Evolutionary conservation across 2,113 vertebrate genomes (phyloP).

Genomic region (Struthio camelus): DNA sequence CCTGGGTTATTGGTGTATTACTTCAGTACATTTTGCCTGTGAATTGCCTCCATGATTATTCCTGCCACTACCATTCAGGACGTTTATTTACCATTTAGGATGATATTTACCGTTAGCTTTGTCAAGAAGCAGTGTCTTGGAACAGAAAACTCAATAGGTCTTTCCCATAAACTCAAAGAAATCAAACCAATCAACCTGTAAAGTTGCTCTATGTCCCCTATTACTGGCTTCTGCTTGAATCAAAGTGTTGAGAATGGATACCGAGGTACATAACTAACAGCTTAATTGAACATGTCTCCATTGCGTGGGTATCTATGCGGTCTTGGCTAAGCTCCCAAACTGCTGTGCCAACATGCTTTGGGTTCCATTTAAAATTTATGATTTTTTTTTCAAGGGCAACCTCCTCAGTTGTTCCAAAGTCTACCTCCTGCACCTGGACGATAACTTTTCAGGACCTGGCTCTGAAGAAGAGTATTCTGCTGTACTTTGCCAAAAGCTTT

Average conservation of each 20-base stretch:
- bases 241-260: neutral
- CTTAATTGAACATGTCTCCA: neutral
- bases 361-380: neutral
- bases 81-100: too few relatives aligned
- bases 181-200: conserved; percentile 2
- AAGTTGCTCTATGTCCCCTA: neutral
- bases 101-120: neutral
- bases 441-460: neutral
- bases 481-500: neutral
- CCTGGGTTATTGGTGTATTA: neutral
- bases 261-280: neutral
- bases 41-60: neutral
- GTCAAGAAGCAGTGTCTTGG: neutral
- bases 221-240: neutral
- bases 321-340: neutral
- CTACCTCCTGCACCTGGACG: neutral
- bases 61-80: neutral
- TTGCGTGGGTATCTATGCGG: neutral
- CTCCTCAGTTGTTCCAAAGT: neutral
- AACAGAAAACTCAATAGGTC: conserved; percentile 29
- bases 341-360: neutral
- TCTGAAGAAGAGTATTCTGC: neutral
- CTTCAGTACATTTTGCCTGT: neutral
- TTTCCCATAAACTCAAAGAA: conserved; percentile 20
- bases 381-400: neutral